A percentile compares a stretch with the other conserved stretches of the same genome.
Evolutionary conservation across 2,797 vertebrate genomes (phyloP).

Genomic region (Vultur gryphus): DNA sequence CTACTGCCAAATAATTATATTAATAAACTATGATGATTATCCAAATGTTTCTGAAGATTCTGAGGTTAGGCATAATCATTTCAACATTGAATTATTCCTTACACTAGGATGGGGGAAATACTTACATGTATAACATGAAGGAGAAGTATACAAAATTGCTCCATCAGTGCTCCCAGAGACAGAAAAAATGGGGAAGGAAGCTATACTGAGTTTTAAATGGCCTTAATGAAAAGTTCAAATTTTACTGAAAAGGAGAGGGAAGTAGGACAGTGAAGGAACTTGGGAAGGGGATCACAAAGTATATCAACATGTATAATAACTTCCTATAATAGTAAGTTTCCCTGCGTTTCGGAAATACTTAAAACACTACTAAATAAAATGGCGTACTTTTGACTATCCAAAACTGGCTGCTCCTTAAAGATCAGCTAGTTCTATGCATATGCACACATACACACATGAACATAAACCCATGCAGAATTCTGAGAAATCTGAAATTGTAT

Average conservation of each 20-base stretch:
- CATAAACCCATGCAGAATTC: neutral
- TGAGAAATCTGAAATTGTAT: neutral
- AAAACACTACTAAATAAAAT: neutral
- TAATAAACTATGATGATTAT: neutral
- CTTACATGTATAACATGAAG: neutral
- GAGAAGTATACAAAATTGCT: neutral
- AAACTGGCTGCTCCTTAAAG: neutral
- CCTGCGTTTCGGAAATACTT: neutral
- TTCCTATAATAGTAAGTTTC: neutral
- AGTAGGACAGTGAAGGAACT: neutral
- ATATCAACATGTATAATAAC: neutral
- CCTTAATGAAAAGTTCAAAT: neutral
- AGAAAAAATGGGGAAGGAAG: neutral
- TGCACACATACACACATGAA: accelerated
- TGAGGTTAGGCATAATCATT: neutral
- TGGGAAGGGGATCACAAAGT: neutral
- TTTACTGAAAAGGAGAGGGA: neutral
- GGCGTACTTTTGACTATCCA: neutral
- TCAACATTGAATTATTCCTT: neutral
- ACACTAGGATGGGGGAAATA: neutral
- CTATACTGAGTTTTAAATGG: neutral
- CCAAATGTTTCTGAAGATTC: neutral
- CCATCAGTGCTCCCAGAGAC: neutral
- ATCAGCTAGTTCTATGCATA: neutral
- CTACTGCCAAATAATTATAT: neutral